Base-by-base conservation (phyloP, 2,888 invertebrate genomes). In the Leptodirus hochenwartii region DNA sequence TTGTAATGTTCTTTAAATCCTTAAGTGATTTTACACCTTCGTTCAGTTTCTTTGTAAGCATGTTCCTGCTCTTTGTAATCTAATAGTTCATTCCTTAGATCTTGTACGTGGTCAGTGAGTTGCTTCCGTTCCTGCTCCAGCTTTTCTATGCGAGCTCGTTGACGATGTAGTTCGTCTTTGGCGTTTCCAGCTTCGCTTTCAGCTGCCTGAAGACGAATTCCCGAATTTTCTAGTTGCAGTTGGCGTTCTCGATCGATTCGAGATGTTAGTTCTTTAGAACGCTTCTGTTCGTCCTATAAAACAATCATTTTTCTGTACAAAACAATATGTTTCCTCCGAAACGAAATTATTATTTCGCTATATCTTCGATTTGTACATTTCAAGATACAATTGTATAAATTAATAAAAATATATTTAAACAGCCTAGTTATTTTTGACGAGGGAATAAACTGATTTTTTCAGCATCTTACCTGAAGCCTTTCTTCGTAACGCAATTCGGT, bases 241-340 rank as follows among this genome's bases (percentile, higher is more conserved):
- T 72, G 66, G 44, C 77, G 77, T 51, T 91, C 91, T 17, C 88
- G 66, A 47, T 91, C 90, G 27, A 85, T 64, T 29, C 90, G 66
- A 12, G 73, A 63, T 42, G 85, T 66, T 32, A 80, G 66, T 44
- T 93, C 91, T 37, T 81, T 72, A 48, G 81, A 77, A 39, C 90
- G 66, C 43, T 74, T 68, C 54, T 88, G 82, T 49, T 91, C 91
- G 39, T 85, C 81, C 78, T 80, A 47, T 42, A 39, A 32, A 30
- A 17, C n/a, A n/a, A n/a, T n/a, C n/a, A n/a, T n/a, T n/a, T n/a
- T n/a, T n/a, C n/a, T n/a, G n/a, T n/a, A n/a, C n/a, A n/a, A n/a
- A n/a, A n/a, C n/a, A n/a, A n/a, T n/a, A n/a, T n/a, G n/a, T n/a
- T n/a, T n/a, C n/a, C n/a, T n/a, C n/a, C n/a, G n/a, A n/a, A n/a